These are phyloP conservation scores for Ageneiosus marmoratus DNA, from an alignment of 2,113 vertebrate genomes.

Conservation along the genomic window DNA sequence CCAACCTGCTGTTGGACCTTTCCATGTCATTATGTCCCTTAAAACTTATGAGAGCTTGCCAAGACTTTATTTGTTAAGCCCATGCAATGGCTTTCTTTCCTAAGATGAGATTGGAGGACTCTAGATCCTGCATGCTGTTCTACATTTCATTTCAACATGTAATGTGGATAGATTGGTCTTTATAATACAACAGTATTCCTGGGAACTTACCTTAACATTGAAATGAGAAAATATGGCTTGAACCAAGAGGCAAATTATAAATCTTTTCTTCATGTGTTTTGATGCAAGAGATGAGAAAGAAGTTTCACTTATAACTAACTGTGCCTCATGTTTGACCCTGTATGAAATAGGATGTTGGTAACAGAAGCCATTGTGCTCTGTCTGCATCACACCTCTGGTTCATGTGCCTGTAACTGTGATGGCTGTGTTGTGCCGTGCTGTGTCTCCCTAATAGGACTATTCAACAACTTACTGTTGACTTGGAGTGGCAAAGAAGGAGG, in stretches of 20 bases:
- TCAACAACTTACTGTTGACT: slow-evolving; percentile 68
- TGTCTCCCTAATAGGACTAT: slow-evolving; percentile 68
- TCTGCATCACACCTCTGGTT: slow-evolving; percentile 66
- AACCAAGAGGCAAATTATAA: neutral
- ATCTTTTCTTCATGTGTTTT: neutral
- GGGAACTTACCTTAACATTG: slow-evolving; percentile 17
- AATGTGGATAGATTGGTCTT: slow-evolving; percentile 5
- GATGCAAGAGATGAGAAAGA: slow-evolving; percentile 1
- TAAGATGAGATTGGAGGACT: slow-evolving; percentile 24
- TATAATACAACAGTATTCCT: slow-evolving; percentile 26
- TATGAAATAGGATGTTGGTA: slow-evolving; percentile 57
- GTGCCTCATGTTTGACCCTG: slow-evolving; percentile 34
- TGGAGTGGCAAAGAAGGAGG: slow-evolving; percentile 61
- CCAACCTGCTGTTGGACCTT: slow-evolving; percentile 28
- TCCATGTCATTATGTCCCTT: slow-evolving; percentile 34
- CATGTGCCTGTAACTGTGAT: slow-evolving; percentile 74
- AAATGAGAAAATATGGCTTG: slow-evolving; percentile 1
- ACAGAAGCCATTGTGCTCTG: slow-evolving; percentile 56
- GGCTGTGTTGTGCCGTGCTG: slow-evolving; percentile 72
- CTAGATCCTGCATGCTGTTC: slow-evolving; percentile 27
- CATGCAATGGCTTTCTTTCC: neutral
- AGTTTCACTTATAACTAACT: neutral
- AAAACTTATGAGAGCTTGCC: slow-evolving; percentile 23
- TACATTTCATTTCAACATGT: slow-evolving; percentile 15
- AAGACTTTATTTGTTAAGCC: slow-evolving; percentile 36